Percentiles rank a stretch among this genome's conserved stretches.
phyloP scores from a whole-genome alignment of 2,888 invertebrate species.

The Melinaea marsaeus region DNA sequence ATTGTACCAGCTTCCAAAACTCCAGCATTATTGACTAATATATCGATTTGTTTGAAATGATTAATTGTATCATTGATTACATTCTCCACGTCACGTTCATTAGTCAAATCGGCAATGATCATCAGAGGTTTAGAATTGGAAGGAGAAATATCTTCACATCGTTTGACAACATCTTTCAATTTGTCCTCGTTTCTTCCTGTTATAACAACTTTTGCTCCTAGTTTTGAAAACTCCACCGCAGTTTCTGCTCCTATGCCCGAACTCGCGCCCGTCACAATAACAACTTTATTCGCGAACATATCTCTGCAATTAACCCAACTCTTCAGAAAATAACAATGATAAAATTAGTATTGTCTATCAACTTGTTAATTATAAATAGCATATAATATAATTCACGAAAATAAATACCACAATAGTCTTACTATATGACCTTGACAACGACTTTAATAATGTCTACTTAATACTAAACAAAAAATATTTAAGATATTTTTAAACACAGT shows the following conservation, averaged over 20 bases:
- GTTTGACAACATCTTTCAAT: slow-evolving; percentile 78
- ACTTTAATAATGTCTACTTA: too few species aligned
- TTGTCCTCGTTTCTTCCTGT: slow-evolving; percentile 85
- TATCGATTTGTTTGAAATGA: slow-evolving; percentile 83
- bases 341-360: neutral
- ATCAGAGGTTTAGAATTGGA: slow-evolving; percentile 68
- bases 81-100: slow-evolving; percentile 81
- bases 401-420: too few species aligned
- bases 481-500: too few species aligned
- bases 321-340: neutral
- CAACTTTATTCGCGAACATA: slow-evolving; percentile 78
- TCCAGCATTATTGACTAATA: slow-evolving; percentile 94
- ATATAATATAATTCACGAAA: too few species aligned
- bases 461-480: too few species aligned
- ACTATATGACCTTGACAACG: too few species aligned
- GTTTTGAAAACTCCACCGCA: slow-evolving; percentile 81
- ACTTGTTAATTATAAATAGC: too few species aligned
- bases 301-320: slow-evolving; percentile 26
- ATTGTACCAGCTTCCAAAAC: slow-evolving; percentile 86
- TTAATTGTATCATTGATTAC: slow-evolving; percentile 82
- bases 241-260: slow-evolving; percentile 87
- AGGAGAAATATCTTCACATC: slow-evolving; percentile 71
- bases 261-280: slow-evolving; percentile 83
- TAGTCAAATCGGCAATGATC: slow-evolving; percentile 81
- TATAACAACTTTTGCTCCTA: slow-evolving; percentile 80